phyloP scores from a whole-genome alignment of 1,140 invertebrate genomes.

The Brachionus koreanus region DNA sequence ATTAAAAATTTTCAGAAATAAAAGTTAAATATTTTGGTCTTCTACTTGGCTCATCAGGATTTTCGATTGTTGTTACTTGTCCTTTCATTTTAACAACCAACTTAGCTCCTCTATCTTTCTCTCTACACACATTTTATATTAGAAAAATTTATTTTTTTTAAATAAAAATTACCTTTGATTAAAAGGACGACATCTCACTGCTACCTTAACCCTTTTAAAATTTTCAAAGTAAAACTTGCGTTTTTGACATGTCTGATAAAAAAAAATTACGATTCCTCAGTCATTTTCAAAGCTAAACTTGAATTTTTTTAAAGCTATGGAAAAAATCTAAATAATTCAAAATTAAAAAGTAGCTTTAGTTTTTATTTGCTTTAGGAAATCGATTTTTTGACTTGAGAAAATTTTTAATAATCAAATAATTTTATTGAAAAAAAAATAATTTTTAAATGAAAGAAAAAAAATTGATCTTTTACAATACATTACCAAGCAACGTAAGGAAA shows the following conservation, averaged over 20 bases:
- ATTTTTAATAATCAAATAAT: background rate
- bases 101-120: slow-evolving; percentile 62
- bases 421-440: background rate
- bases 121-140: slow-evolving; percentile 51
- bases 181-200: slow-evolving; percentile 65
- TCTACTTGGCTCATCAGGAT: slow-evolving; percentile 55
- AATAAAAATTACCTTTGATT: slow-evolving; percentile 54
- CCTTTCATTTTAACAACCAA: slow-evolving; percentile 63
- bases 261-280: slow-evolving; percentile 42
- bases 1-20: too few species aligned
- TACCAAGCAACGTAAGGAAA: background rate
- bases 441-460: background rate
- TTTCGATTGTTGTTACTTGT: slow-evolving; percentile 59
- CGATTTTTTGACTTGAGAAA: background rate
- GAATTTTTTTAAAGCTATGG: background rate
- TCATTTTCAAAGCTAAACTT: slow-evolving; percentile 1
- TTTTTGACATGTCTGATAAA: background rate
- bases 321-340: background rate
- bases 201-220: slow-evolving; percentile 60
- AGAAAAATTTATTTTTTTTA: background rate
- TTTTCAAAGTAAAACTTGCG: too few species aligned
- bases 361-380: background rate
- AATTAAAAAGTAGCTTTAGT: background rate
- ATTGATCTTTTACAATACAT: background rate
- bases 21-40: too few species aligned